phyloP scores from a whole-genome alignment of 2,797 vertebrate species.

The Micrastur ruficollis region DNA sequence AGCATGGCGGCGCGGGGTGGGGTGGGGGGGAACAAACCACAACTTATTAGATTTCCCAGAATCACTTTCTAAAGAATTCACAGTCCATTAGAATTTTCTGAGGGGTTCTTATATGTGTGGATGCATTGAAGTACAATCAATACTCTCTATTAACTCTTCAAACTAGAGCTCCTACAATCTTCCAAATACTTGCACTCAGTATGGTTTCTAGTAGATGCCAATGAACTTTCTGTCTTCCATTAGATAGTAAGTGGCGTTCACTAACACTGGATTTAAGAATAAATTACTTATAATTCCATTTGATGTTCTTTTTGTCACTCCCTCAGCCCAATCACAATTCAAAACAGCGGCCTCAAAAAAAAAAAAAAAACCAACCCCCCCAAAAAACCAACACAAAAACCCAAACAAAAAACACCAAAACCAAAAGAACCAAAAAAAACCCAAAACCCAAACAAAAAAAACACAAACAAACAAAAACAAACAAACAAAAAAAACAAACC shows the following conservation, averaged over 20 bases:
- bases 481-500: not conserved
- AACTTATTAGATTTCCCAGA: not conserved
- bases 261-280: too few relatives aligned
- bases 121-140: not conserved
- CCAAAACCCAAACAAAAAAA: not conserved
- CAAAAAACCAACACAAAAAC: too few relatives aligned
- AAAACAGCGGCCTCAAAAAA: not conserved
- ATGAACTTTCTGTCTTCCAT: not conserved
- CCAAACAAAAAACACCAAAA: not conserved
- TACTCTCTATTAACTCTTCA: not conserved
- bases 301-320: not conserved
- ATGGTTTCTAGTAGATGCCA: not conserved
- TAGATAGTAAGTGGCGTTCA: not conserved
- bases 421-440: not conserved
- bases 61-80: not conserved
- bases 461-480: not conserved
- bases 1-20: too few relatives aligned
- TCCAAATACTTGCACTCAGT: not conserved
- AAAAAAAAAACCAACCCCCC: not conserved
- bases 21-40: too few relatives aligned
- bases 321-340: not conserved
- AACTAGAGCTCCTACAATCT: not conserved
- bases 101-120: not conserved
- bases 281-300: too few relatives aligned
- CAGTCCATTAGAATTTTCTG: not conserved